phyloP scores from a whole-genome alignment of 1,140 invertebrate species.

The Hycleus cichorii region DNA sequence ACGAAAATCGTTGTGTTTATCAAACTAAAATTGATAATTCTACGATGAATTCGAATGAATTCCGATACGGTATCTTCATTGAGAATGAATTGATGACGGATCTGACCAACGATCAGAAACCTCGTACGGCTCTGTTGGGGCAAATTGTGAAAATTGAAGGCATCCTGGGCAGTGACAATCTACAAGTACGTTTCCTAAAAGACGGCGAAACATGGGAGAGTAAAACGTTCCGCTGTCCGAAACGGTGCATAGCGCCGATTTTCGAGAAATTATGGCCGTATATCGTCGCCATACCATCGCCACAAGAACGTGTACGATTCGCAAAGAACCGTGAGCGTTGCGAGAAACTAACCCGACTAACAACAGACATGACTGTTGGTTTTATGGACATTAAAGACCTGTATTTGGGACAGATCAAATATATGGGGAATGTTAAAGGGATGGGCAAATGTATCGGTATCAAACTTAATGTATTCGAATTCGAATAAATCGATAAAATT shows the following conservation, averaged over 20 bases:
- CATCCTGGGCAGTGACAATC: conserved; percentile 17
- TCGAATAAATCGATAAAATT: no score
- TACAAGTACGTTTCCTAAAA: conserved; percentile 31
- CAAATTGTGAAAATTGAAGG: conserved; percentile 34
- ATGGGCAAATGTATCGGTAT: conserved; percentile 51
- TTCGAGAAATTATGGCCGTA: conserved; percentile 43
- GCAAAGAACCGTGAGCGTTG: conserved; percentile 43
- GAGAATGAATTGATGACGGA: conserved; percentile 29
- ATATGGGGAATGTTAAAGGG: conserved; percentile 46
- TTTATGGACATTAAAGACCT: conserved; percentile 35
- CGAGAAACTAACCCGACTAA: conserved; percentile 38
- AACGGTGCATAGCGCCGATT: conserved; percentile 34
- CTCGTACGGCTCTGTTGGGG: conserved; percentile 31
- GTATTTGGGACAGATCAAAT: conserved; percentile 43
- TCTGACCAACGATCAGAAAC: conserved; percentile 10
- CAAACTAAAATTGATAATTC: no score
- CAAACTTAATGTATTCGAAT: conserved; percentile 47
- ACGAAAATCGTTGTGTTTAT: no score
- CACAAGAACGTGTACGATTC: conserved; percentile 45
- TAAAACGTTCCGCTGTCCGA: conserved; percentile 28
- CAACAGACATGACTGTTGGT: conserved; percentile 35
- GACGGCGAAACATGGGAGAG: conserved; percentile 33
- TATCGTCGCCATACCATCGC: conserved; percentile 43
- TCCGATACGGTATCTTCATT: conserved; percentile 30
- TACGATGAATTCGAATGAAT: conserved; percentile 25